phyloP scores from a whole-genome alignment of 2,113 vertebrate genomes.

The Oreochromis aureus region DNA sequence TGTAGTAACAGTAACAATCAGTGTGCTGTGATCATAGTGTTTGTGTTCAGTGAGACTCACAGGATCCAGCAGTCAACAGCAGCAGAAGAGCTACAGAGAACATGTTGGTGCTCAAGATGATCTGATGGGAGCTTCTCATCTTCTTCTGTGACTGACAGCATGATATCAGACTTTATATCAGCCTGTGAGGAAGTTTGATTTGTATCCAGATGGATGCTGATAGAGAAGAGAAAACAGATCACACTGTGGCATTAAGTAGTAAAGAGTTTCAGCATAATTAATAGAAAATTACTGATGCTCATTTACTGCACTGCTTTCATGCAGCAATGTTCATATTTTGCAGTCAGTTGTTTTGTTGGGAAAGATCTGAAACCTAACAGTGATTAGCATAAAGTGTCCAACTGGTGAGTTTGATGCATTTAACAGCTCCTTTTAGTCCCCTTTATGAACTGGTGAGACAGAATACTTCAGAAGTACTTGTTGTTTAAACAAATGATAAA shows the following conservation, averaged over 20 bases:
- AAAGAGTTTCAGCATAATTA: neutral
- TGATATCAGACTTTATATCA: neutral
- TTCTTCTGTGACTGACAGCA: neutral
- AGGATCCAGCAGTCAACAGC: neutral
- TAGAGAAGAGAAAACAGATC: neutral
- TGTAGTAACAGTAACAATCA: neutral
- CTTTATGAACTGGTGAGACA: neutral
- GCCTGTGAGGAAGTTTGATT: neutral
- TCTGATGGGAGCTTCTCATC: neutral
- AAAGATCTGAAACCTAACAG: neutral
- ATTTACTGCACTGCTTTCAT: neutral
- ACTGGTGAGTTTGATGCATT: neutral
- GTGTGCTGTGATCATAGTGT: accelerated
- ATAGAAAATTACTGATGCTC: neutral
- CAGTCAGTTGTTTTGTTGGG: neutral
- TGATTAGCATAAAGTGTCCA: neutral
- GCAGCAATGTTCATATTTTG: neutral
- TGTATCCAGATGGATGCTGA: neutral
- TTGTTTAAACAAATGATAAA: neutral
- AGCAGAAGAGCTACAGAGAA: neutral
- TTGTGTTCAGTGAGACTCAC: neutral
- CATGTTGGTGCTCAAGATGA: neutral
- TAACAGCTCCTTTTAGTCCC: neutral
- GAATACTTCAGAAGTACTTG: neutral
- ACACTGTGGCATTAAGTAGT: neutral